These are phyloP conservation scores for Cydia pomonella DNA, from an alignment of 1,140 invertebrate genomes.

Conservation along the genomic window DNA sequence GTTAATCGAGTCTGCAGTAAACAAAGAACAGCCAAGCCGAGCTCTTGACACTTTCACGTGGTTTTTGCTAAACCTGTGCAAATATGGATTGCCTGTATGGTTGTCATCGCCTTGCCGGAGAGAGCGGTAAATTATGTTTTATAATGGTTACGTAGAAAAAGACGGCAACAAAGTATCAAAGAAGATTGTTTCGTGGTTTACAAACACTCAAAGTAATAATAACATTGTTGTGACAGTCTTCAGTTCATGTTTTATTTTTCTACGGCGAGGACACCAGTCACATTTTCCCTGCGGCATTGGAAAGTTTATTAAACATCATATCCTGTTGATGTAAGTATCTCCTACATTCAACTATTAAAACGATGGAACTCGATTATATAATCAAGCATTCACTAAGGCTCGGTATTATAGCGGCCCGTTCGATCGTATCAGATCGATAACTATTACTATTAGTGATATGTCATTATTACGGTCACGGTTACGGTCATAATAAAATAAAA, in stretches of 20 bases:
- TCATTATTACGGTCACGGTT: too few species aligned
- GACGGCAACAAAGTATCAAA: constrained; percentile 52
- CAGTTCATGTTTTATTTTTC: constrained; percentile 55
- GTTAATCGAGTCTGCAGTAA: too few species aligned
- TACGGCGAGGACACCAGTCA: constrained; percentile 47
- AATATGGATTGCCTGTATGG: background rate
- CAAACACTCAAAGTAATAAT: constrained; percentile 65
- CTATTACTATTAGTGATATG: too few species aligned
- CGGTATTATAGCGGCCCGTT: too few species aligned
- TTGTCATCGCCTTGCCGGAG: background rate
- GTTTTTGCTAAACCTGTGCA: too few species aligned
- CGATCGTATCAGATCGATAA: too few species aligned
- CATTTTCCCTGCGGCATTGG: constrained; percentile 2
- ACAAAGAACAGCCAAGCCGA: too few species aligned
- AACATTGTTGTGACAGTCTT: constrained; percentile 37
- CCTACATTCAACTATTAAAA: background rate
- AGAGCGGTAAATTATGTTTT: background rate
- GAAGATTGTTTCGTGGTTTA: constrained; percentile 62
- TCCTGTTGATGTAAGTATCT: constrained; percentile 9
- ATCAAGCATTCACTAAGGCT: background rate
- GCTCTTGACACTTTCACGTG: too few species aligned
- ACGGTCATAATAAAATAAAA: too few species aligned
- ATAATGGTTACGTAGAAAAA: background rate
- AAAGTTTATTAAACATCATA: constrained; percentile 29
- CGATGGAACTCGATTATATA: constrained; percentile 2